These are phyloP conservation scores for Noctua fimbriata DNA, from an alignment of 2,888 invertebrate species.

Conservation along the genomic window DNA sequence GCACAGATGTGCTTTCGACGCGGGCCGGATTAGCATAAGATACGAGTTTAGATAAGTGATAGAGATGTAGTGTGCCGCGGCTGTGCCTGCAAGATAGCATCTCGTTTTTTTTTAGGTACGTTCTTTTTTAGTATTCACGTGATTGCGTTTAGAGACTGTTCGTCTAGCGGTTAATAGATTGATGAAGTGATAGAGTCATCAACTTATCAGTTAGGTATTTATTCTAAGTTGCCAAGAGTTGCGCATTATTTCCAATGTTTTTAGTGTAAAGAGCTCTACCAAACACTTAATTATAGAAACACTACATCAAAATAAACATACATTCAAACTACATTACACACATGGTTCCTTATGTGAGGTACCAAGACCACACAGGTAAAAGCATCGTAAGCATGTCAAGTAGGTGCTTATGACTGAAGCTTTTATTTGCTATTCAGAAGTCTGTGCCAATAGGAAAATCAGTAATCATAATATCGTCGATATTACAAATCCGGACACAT, in stretches of 20 bases:
- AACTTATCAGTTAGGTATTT: neutral
- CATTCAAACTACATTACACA: neutral
- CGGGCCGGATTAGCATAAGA: conserved; percentile 56
- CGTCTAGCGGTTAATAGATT: neutral
- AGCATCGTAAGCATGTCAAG: conserved; percentile 38
- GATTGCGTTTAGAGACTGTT: conserved; percentile 2
- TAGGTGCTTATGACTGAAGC: conserved; percentile 33
- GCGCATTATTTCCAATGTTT: neutral
- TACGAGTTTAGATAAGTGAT: conserved; percentile 57
- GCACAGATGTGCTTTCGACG: conserved; percentile 47
- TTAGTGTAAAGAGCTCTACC: neutral
- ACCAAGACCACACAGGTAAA: conserved; percentile 13
- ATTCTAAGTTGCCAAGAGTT: neutral
- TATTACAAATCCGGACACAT: conserved; percentile 10
- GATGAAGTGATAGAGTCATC: neutral
- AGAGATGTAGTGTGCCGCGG: conserved; percentile 34
- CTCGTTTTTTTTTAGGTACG: conserved; percentile 1
- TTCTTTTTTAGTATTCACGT: neutral
- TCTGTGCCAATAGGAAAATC: conserved; percentile 33
- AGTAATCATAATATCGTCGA: conserved; percentile 12
- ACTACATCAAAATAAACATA: conserved; percentile 2
- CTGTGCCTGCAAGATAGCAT: conserved; percentile 24
- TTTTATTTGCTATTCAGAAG: conserved; percentile 30
- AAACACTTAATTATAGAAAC: conserved; percentile 1
- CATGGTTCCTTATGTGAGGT: neutral